A percentile compares a stretch with the other conserved stretches of the same genome.
Conservation (phyloP, 2,888 invertebrate genomes). For the Cryptocheilus praepositus region DNA sequence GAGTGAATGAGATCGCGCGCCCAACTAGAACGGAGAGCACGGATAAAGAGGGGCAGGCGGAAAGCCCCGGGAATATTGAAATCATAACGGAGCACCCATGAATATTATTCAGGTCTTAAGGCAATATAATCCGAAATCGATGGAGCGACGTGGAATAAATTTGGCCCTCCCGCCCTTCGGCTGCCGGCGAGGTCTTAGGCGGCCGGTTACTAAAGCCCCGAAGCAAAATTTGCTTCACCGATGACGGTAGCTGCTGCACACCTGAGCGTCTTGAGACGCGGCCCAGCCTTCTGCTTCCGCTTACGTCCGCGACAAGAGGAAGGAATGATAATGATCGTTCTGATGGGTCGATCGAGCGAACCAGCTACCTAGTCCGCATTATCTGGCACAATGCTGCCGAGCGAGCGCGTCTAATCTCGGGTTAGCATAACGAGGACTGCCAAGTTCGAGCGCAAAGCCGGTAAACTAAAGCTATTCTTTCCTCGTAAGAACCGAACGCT, state of each 20-base stretch:
- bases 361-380: conserved; percentile 13
- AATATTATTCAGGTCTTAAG: conserved; percentile 71
- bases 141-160: conserved; percentile 68
- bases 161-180: conserved; percentile 43
- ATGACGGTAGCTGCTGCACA: conserved; percentile 47
- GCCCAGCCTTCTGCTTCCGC: no score
- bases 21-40: not conserved
- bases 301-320: not conserved
- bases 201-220: conserved; percentile 17
- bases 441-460: no score
- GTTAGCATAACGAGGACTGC: conserved; percentile 5
- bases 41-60: conserved; percentile 28
- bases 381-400: conserved; percentile 12
- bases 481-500: no score
- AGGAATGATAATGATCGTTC: conserved; percentile 15
- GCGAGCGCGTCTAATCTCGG: conserved; percentile 14
- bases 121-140: conserved; percentile 72
- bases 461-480: no score
- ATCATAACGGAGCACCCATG: conserved; percentile 69
- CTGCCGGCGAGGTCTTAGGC: conserved; percentile 14
- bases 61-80: conserved; percentile 64
- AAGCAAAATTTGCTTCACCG: conserved; percentile 40
- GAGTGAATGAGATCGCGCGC: conserved; percentile 11
- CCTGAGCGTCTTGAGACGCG: conserved; percentile 35
- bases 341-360: conserved; percentile 7